Evolutionary conservation across 2,113 vertebrate genomes (phyloP).

Genomic region (Uria lomvia): DNA sequence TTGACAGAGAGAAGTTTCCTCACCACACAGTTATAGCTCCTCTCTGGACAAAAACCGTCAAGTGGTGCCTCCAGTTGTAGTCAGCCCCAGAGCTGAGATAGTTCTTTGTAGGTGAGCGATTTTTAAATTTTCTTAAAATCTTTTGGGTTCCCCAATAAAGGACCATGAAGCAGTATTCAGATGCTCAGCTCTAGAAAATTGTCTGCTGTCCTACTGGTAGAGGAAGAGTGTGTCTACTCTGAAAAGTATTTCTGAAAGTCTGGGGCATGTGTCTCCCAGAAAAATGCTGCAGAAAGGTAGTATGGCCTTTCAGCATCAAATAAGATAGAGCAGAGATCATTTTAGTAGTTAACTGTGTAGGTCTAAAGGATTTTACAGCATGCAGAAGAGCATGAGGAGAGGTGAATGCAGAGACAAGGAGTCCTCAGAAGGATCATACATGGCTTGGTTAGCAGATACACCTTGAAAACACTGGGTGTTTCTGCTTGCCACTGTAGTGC

Average conservation of each 20-base stretch:
- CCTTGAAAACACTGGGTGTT: not conserved
- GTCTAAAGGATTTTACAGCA: not conserved
- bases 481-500: not conserved
- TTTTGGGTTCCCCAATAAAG: not conserved
- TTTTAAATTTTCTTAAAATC: not conserved
- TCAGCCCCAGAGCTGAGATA: not conserved
- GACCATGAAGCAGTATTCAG: not conserved
- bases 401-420: not conserved
- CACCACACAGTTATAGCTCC: not conserved
- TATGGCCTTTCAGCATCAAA: not conserved
- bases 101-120: not conserved
- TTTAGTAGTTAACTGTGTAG: not conserved
- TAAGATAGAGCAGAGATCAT: not conserved
- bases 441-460: not conserved
- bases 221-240: not conserved
- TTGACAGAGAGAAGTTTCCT: not conserved
- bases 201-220: not conserved
- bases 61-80: not conserved
- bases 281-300: not conserved
- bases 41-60: not conserved
- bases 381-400: not conserved
- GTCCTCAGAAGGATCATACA: not conserved
- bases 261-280: not conserved
- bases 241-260: not conserved
- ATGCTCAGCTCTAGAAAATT: not conserved